Base-by-base conservation (phyloP, 2,888 invertebrate species). In the Isoperla grammatica region DNA sequence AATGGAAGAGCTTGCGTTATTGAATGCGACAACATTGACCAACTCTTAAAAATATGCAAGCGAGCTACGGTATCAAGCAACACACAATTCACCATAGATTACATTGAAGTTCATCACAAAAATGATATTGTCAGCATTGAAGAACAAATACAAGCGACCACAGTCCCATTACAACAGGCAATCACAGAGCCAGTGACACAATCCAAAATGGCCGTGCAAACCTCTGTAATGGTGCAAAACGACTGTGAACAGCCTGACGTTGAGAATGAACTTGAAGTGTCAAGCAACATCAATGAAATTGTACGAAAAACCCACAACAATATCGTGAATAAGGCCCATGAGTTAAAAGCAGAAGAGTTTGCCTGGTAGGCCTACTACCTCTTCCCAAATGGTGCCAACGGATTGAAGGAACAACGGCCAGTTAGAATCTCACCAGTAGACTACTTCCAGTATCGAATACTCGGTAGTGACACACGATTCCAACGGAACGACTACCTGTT, bases 301-400 rank as follows among this genome's bases (percentile, higher is more conserved):
- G n/a, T n/a, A n/a, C n/a, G n/a, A n/a, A n/a, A n/a, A n/a, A n/a
- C n/a, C n/a, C n/a, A n/a, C n/a, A n/a, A n/a, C n/a, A n/a, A n/a
- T n/a, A n/a, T n/a, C n/a, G n/a, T n/a, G n/a, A n/a, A n/a, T n/a
- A n/a, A n/a, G n/a, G n/a, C n/a, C n/a, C n/a, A n/a, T n/a, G n/a
- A n/a, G n/a, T n/a, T n/a, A n/a, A n/a, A n/a, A n/a, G n/a, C n/a
- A n/a, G n/a, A n/a, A n/a, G n/a, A 68, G 61, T 69, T 68, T 37
- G 60, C 67, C 1, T 69, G 69, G 68, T n/a, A n/a, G n/a, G n/a
- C n/a, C n/a, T 71, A 57, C 50, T 56, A 58, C 43, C 57, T 69
- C 11, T 68, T 69, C 56, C 69, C 68, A 2, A 61, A 65, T 57
- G 69, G 68, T 2, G 61, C 45, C 20, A 68, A 68, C 60, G 67